Evolutionary conservation across 2,113 vertebrate species (phyloP).

Genomic region (Sarotherodon lohbergeri): DNA sequence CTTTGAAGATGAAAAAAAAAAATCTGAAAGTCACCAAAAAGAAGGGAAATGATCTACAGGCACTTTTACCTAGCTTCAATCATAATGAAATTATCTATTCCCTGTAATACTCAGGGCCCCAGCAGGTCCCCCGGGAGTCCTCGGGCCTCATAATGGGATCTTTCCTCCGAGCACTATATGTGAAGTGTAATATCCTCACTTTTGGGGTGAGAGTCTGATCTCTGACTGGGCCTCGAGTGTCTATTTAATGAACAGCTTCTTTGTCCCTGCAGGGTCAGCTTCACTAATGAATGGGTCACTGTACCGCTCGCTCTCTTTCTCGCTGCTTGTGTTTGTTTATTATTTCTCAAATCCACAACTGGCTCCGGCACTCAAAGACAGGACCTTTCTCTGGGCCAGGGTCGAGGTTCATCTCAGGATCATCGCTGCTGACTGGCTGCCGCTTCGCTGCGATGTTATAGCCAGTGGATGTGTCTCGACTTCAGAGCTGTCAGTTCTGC

Average conservation of each 20-base stretch:
- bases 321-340: conserved; percentile 20
- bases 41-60: background rate
- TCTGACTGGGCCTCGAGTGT: conserved; percentile 37
- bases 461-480: background rate
- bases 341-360: conserved; percentile 18
- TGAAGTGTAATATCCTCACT: conserved; percentile 13
- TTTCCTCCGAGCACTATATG: background rate
- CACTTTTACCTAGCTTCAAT: background rate
- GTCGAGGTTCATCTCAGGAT: conserved; percentile 36
- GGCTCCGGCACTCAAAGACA: background rate
- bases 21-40: background rate
- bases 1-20: background rate
- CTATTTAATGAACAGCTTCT: conserved; percentile 56
- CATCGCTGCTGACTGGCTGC: conserved; percentile 4
- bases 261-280: conserved; percentile 29
- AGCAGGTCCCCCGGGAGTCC: background rate
- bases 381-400: background rate
- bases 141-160: background rate
- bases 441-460: background rate
- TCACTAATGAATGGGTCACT: conserved; percentile 46
- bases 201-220: conserved; percentile 21
- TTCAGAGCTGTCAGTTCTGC: background rate
- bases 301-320: background rate
- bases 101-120: background rate
- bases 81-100: background rate